These are phyloP conservation scores for Gisinianus flammeolus DNA, from an alignment of 2,888 invertebrate species.

Conservation along the genomic window DNA sequence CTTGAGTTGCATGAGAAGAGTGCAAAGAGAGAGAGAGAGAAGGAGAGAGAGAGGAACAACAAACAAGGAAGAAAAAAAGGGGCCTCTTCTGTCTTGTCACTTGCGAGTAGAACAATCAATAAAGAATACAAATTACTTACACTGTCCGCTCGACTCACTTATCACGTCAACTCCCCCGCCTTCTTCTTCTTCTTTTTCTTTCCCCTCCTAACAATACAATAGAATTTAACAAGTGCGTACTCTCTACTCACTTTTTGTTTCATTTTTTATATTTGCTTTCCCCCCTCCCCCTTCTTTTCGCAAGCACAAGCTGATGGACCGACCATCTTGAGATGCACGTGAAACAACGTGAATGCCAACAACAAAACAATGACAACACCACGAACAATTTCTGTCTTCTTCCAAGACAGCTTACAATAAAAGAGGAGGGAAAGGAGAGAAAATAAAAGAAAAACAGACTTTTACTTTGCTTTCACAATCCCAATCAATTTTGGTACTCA, in stretches of 20 bases:
- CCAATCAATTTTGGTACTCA: too few species aligned
- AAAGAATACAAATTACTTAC: slow-evolving; percentile 41
- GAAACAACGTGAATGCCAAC: too few species aligned
- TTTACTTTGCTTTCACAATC: too few species aligned
- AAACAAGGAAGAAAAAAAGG: not conserved
- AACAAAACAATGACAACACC: too few species aligned
- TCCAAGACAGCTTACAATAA: too few species aligned
- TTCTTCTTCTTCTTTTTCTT: not conserved
- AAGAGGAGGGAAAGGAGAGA: too few species aligned
- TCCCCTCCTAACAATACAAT: not conserved
- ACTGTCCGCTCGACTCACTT: slow-evolving; percentile 17
- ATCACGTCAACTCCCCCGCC: slow-evolving; percentile 24
- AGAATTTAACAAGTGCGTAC: too few species aligned
- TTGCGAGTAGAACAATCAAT: slow-evolving; percentile 36
- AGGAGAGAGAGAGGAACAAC: slow-evolving; percentile 8
- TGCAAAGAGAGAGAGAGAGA: not conserved
- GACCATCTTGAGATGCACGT: too few species aligned
- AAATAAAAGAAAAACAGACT: too few species aligned
- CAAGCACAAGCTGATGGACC: too few species aligned
- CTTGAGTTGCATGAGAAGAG: not conserved
- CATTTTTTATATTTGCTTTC: slow-evolving; percentile 1
- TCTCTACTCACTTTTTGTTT: not conserved
- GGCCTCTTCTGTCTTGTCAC: slow-evolving; percentile 28
- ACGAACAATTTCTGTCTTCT: too few species aligned
- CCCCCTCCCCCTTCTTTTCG: too few species aligned